These are phyloP conservation scores for Caenorhabditis drosophilae DNA, from an alignment of 2,888 invertebrate species.

Conservation along the genomic window DNA sequence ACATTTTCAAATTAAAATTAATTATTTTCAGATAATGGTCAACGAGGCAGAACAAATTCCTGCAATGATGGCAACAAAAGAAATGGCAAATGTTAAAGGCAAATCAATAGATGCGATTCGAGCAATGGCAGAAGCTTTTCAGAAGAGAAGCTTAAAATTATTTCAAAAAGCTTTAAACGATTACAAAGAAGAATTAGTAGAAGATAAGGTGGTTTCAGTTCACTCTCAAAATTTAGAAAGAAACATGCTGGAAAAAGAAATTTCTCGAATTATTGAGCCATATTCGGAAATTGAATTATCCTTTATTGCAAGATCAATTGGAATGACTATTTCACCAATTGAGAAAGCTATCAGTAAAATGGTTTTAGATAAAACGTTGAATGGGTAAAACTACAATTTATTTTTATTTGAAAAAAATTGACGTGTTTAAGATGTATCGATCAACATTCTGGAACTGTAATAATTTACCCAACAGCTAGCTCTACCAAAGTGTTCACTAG, in stretches of 20 bases:
- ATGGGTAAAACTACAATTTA: conserved; percentile 69
- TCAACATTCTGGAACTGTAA: conserved; percentile 94
- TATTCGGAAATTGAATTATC: conserved; percentile 86
- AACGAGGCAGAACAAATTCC: conserved; percentile 62
- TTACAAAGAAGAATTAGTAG: conserved; percentile 52
- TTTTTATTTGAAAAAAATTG: conserved; percentile 87
- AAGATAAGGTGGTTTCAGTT: conserved; percentile 84
- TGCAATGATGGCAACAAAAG: conserved; percentile 83
- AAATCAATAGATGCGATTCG: conserved; percentile 94
- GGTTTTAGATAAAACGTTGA: conserved; percentile 96
- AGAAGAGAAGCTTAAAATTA: conserved; percentile 91
- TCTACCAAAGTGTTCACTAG: conserved; percentile 15
- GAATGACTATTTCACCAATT: conserved; percentile 76
- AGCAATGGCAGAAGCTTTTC: conserved; percentile 91
- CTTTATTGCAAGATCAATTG: conserved; percentile 63
- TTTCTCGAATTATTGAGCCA: conserved; percentile 96
- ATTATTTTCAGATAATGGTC: no score
- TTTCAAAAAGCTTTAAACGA: conserved; percentile 83
- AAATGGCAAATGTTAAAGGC: neutral
- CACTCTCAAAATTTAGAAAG: conserved; percentile 97
- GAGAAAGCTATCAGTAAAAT: conserved; percentile 99
- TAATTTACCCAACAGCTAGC: conserved; percentile 77
- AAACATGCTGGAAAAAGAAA: conserved; percentile 94
- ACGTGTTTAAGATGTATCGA: conserved; percentile 76
- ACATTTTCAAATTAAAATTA: no score